phyloP scores from a whole-genome alignment of 2,797 vertebrate species.

The Sebastes dallii region DNA sequence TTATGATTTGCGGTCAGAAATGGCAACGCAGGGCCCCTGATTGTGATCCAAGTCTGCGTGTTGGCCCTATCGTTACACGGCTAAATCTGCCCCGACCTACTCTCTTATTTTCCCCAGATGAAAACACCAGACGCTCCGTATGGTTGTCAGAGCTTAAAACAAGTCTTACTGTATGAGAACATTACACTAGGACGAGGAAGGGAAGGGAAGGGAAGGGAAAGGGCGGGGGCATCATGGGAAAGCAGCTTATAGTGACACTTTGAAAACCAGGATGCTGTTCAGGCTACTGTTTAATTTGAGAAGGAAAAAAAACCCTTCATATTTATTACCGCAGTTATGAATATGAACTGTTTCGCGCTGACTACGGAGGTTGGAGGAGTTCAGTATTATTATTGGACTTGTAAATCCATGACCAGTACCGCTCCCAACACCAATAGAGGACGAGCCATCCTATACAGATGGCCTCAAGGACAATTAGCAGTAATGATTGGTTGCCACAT shows the following conservation, averaged over 20 bases:
- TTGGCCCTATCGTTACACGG: conserved; percentile 74
- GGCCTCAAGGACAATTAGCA: conserved; percentile 83
- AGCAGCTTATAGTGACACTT: conserved; percentile 53
- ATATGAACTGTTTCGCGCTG: conserved; percentile 47
- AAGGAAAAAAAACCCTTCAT: conserved; percentile 26
- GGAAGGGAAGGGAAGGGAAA: conserved; percentile 29
- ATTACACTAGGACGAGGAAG: conserved; percentile 35
- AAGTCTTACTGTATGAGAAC: conserved; percentile 60
- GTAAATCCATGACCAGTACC: conserved; percentile 75
- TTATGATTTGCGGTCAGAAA: conserved; percentile 77
- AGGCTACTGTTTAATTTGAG: conserved; percentile 64
- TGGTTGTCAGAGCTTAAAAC: conserved; percentile 64
- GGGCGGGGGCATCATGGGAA: conserved; percentile 66
- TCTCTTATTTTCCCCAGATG: conserved; percentile 77
- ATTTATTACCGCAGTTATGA: conserved; percentile 54
- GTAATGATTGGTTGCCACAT: conserved; percentile 80
- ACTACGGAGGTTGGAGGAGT: conserved; percentile 64
- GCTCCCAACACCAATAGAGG: conserved; percentile 71
- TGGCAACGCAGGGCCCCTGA: conserved; percentile 67
- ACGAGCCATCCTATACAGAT: conserved; percentile 76
- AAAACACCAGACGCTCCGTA: conserved; percentile 67
- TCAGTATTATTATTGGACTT: conserved; percentile 71
- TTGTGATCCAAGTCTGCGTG: conserved; percentile 71
- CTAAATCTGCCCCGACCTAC: conserved; percentile 70
- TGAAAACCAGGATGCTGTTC: conserved; percentile 55